phyloP scores from a whole-genome alignment of 1,140 invertebrate genomes.

The Chymomyza costata region DNA sequence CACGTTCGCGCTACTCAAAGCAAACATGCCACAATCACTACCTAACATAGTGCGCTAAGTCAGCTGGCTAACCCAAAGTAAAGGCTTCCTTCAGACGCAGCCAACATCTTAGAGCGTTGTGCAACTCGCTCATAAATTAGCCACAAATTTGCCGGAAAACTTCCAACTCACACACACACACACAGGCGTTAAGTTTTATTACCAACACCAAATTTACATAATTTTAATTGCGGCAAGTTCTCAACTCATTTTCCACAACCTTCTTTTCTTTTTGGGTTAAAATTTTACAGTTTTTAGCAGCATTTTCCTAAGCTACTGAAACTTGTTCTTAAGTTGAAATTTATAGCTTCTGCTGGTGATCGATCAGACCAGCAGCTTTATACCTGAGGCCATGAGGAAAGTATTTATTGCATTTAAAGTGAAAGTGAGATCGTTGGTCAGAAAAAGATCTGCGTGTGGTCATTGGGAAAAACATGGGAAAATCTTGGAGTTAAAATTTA shows the following conservation, averaged over 20 bases:
- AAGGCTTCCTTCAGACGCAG: constrained; percentile 30
- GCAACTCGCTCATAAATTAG: constrained; percentile 60
- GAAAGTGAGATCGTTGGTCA: constrained; percentile 17
- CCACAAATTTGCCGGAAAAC: constrained; percentile 70
- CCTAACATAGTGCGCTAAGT: no score
- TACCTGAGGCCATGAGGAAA: background rate
- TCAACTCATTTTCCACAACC: background rate
- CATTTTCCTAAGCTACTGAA: constrained; percentile 31
- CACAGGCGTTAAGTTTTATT: constrained; percentile 29
- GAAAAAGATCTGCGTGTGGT: constrained; percentile 19
- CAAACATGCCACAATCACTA: constrained; percentile 1
- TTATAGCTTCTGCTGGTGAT: constrained; percentile 11
- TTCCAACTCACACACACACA: constrained; percentile 6
- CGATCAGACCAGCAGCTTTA: constrained; percentile 3
- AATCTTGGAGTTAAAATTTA: constrained; percentile 28
- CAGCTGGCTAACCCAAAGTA: background rate
- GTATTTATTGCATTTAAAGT: constrained; percentile 24
- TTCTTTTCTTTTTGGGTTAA: constrained; percentile 43
- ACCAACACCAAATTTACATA: constrained; percentile 47
- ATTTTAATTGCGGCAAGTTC: constrained; percentile 35
- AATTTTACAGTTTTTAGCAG: constrained; percentile 47
- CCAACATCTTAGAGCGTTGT: constrained; percentile 20
- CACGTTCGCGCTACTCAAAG: constrained; percentile 52
- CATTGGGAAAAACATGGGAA: constrained; percentile 36
- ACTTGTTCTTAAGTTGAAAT: constrained; percentile 35